A percentile compares a stretch with the other conserved stretches of the same genome.
These are phyloP conservation scores for Sparidentex hasta DNA, from an alignment of 2,797 vertebrate genomes.

Conservation along the genomic window DNA sequence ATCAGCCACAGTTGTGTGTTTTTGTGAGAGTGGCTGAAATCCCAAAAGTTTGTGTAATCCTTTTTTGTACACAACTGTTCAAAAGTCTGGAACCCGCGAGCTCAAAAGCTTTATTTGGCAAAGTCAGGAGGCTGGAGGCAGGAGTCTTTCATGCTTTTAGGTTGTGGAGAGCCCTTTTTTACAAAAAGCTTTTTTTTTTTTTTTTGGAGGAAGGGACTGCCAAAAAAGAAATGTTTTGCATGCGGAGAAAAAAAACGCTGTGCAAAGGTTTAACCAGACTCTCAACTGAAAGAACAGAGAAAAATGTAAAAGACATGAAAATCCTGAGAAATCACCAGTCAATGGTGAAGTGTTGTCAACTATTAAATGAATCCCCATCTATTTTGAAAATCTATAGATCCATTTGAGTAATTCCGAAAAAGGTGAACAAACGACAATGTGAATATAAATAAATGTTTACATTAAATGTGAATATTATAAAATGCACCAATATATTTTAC, in stretches of 20 bases:
- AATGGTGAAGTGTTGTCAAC: neutral
- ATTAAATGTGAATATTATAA: no score
- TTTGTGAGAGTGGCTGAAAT: neutral
- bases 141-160: neutral
- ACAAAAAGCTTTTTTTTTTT: neutral
- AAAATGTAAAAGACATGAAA: neutral
- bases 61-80: neutral
- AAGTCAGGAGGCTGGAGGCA: neutral
- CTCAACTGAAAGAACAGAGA: neutral
- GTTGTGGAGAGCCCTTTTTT: neutral
- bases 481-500: no score
- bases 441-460: no score
- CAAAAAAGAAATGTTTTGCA: neutral
- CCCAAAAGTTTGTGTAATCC: neutral
- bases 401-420: no score
- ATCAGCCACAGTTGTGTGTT: neutral
- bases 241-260: neutral
- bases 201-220: neutral
- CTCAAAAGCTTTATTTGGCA: neutral
- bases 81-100: neutral
- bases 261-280: neutral
- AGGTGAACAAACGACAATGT: no score
- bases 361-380: no score
- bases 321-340: neutral
- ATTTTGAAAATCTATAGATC: no score